phyloP scores from a whole-genome alignment of 2,113 vertebrate genomes.

The Ascaphus truei region DNA sequence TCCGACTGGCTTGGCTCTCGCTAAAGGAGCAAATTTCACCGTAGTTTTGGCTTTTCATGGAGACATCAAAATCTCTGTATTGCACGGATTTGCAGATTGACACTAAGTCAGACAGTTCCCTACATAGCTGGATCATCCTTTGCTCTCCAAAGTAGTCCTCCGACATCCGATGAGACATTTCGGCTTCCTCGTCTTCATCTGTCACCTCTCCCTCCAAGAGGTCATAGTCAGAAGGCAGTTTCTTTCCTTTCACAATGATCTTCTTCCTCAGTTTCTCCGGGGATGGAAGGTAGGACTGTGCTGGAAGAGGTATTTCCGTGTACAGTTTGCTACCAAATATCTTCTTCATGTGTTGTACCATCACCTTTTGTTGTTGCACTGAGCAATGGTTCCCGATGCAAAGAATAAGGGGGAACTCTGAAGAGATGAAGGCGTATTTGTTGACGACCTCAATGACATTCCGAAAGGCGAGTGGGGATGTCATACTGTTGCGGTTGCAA shows the following conservation, averaged over 20 bases:
- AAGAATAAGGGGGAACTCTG: slow-evolving; percentile 86
- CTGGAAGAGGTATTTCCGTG: slow-evolving; percentile 65
- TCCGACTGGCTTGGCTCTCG: slow-evolving; percentile 84
- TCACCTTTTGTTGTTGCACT: slow-evolving; percentile 76
- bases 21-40: slow-evolving; percentile 93
- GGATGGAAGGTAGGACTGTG: slow-evolving; percentile 77
- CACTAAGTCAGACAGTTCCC: slow-evolving; percentile 86
- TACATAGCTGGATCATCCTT: slow-evolving; percentile 76
- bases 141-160: slow-evolving; percentile 65
- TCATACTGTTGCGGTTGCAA: slow-evolving; percentile 78
- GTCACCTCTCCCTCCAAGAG: slow-evolving; percentile 87
- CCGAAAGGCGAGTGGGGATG: slow-evolving; percentile 69
- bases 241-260: slow-evolving; percentile 88
- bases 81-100: slow-evolving; percentile 76
- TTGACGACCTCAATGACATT: slow-evolving; percentile 88
- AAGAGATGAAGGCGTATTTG: slow-evolving; percentile 87
- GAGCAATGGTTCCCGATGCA: slow-evolving; percentile 91
- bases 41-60: slow-evolving; percentile 77
- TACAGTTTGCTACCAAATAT: slow-evolving; percentile 82
- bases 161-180: slow-evolving; percentile 69
- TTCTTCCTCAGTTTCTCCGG: slow-evolving; percentile 87
- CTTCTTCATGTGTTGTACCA: slow-evolving; percentile 84
- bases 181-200: slow-evolving; percentile 92
- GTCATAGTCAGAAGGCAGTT: slow-evolving; percentile 69
- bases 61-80: slow-evolving; percentile 80